Conservation (phyloP, 2,888 invertebrate genomes). For the Cantharis rustica region DNA sequence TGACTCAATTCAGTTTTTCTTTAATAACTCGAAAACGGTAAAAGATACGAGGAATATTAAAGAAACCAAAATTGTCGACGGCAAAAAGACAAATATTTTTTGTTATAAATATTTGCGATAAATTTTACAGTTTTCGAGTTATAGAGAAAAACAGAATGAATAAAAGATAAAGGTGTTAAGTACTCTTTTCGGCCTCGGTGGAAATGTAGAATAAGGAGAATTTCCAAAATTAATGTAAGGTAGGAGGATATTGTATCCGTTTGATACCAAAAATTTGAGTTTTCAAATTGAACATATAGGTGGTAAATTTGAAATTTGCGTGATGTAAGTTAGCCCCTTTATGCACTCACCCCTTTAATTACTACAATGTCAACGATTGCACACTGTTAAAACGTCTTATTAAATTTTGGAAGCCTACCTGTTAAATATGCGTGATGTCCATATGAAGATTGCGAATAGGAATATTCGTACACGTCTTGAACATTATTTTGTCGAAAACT, state of each 20-base stretch:
- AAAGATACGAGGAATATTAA: too few relatives aligned
- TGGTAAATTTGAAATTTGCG: background rate
- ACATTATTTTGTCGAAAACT: slow-evolving; percentile 18
- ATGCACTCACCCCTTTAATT: background rate
- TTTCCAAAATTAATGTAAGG: background rate
- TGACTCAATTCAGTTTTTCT: too few relatives aligned
- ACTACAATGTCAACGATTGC: background rate
- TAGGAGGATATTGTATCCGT: background rate
- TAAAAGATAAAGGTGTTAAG: background rate
- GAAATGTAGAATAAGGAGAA: too few relatives aligned
- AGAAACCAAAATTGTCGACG: too few relatives aligned
- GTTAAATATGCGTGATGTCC: slow-evolving; percentile 17
- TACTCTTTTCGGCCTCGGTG: too few relatives aligned
- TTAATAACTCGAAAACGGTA: too few relatives aligned
- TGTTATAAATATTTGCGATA: too few relatives aligned
- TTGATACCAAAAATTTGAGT: background rate
- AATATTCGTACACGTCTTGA: slow-evolving; percentile 24
- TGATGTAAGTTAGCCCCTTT: background rate
- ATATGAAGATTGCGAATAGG: slow-evolving; percentile 19
- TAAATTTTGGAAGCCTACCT: slow-evolving; percentile 8
- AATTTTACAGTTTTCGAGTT: too few relatives aligned
- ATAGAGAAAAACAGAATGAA: too few relatives aligned
- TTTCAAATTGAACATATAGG: background rate
- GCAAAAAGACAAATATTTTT: too few relatives aligned
- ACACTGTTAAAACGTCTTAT: too few relatives aligned